These are phyloP conservation scores for Chloroceryle amazona DNA, from an alignment of 2,797 vertebrate species.

Conservation along the genomic window DNA sequence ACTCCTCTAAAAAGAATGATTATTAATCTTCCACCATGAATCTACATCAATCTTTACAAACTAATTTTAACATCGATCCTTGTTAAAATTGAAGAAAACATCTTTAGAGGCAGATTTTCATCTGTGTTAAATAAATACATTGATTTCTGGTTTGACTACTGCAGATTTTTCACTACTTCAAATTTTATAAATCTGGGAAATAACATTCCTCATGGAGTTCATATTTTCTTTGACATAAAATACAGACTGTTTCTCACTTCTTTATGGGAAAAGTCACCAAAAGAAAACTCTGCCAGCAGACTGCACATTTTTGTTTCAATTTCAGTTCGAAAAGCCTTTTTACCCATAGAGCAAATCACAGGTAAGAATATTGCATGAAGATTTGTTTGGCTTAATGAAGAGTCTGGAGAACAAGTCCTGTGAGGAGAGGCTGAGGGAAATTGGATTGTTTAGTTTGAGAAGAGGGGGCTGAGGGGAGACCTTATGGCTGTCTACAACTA, in stretches of 20 bases:
- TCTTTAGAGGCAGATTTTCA: not conserved
- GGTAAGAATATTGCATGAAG: not conserved
- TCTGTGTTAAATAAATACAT: not conserved
- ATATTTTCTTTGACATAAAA: not conserved
- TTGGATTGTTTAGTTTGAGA: too few relatives aligned
- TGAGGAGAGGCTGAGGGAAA: too few relatives aligned
- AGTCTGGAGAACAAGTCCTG: too few relatives aligned
- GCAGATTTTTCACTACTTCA: not conserved
- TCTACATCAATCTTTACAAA: not conserved
- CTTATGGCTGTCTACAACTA: too few relatives aligned
- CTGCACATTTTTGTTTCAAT: not conserved
- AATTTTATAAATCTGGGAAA: not conserved
- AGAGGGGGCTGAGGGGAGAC: too few relatives aligned
- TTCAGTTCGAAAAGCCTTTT: not conserved
- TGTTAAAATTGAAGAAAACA: not conserved
- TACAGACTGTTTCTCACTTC: not conserved
- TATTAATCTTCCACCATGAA: constrained; percentile 35
- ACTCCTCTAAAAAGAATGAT: constrained; percentile 3
- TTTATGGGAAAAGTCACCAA: not conserved
- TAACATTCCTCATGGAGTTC: not conserved
- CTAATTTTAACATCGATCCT: constrained; percentile 22
- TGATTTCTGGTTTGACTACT: not conserved
- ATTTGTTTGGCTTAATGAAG: not conserved
- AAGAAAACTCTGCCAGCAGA: not conserved
- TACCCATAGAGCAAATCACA: not conserved